Evolutionary conservation across 2,797 vertebrate species (phyloP).

Genomic region (Notolabrus celidotus): DNA sequence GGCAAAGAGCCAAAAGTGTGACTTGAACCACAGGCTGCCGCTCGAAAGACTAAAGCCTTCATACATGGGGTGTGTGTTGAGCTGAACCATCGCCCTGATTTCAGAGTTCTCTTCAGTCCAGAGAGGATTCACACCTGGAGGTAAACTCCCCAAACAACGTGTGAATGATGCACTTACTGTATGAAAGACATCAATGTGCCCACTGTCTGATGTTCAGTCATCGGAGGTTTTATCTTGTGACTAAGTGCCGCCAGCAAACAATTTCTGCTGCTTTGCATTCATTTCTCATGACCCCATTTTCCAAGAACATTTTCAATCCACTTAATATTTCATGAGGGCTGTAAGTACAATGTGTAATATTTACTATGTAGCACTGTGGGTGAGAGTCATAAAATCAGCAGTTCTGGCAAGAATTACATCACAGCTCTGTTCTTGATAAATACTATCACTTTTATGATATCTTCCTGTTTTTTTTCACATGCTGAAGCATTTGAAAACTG

Average conservation of each 20-base stretch:
- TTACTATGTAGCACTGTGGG: constrained; percentile 44
- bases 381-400: constrained; percentile 31
- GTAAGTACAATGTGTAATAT: constrained; percentile 64
- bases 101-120: not conserved
- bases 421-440: constrained; percentile 34
- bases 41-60: too few relatives aligned
- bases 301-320: constrained; percentile 55
- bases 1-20: too few relatives aligned
- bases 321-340: constrained; percentile 69
- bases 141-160: not conserved
- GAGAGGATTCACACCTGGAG: constrained; percentile 12
- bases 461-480: constrained; percentile 21
- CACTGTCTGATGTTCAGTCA: constrained; percentile 32
- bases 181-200: constrained; percentile 4
- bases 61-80: too few relatives aligned
- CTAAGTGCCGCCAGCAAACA: constrained; percentile 34
- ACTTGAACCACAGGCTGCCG: too few relatives aligned
- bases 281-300: constrained; percentile 71
- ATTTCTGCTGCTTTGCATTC: constrained; percentile 48
- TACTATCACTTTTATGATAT: constrained; percentile 19
- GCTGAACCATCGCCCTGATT: too few relatives aligned
- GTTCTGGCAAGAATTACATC: constrained; percentile 35
- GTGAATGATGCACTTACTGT: constrained; percentile 17
- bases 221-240: constrained; percentile 40
- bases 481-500: constrained; percentile 8